A percentile compares a stretch with the other conserved stretches of the same genome.
Evolutionary conservation across 2,888 invertebrate species (phyloP).

Genomic region (Meghimatium bilineatum): DNA sequence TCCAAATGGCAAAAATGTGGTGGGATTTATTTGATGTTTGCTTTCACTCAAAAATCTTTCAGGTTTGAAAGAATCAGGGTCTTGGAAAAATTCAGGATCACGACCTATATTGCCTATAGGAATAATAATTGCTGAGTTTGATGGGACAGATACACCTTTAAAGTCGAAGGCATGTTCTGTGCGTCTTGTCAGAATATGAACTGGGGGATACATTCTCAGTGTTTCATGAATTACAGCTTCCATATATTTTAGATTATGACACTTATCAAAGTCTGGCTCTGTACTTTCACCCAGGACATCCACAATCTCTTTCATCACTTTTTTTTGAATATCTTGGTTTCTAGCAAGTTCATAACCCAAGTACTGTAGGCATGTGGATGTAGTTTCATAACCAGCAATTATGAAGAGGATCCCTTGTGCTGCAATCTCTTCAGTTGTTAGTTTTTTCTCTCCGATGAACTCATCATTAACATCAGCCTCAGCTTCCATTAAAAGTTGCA

Average conservation of each 20-base stretch:
- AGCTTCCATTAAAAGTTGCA: slow-evolving; percentile 49
- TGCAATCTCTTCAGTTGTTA: slow-evolving; percentile 46
- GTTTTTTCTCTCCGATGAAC: slow-evolving; percentile 14
- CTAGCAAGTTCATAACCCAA: slow-evolving; percentile 45
- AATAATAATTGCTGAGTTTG: slow-evolving; percentile 18
- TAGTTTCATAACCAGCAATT: slow-evolving; percentile 50
- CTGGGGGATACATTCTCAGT: slow-evolving; percentile 60
- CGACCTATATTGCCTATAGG: slow-evolving; percentile 35
- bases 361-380: slow-evolving; percentile 47
- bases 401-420: slow-evolving; percentile 48
- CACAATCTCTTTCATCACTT: slow-evolving; percentile 38
- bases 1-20: slow-evolving; percentile 43
- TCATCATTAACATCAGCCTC: slow-evolving; percentile 37
- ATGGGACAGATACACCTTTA: slow-evolving; percentile 43
- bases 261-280: slow-evolving; percentile 58
- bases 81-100: slow-evolving; percentile 42
- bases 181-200: slow-evolving; percentile 33
- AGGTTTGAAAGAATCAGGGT: slow-evolving; percentile 47
- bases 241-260: slow-evolving; percentile 58
- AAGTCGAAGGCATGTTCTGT: neutral
- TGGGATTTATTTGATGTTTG: neutral
- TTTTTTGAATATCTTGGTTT: slow-evolving; percentile 37
- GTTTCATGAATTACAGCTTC: slow-evolving; percentile 61
- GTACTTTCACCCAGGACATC: slow-evolving; percentile 48
- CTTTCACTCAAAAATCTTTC: slow-evolving; percentile 38